Conservation (phyloP, 1,140 invertebrate species). For the Potamilus streckersoni region DNA sequence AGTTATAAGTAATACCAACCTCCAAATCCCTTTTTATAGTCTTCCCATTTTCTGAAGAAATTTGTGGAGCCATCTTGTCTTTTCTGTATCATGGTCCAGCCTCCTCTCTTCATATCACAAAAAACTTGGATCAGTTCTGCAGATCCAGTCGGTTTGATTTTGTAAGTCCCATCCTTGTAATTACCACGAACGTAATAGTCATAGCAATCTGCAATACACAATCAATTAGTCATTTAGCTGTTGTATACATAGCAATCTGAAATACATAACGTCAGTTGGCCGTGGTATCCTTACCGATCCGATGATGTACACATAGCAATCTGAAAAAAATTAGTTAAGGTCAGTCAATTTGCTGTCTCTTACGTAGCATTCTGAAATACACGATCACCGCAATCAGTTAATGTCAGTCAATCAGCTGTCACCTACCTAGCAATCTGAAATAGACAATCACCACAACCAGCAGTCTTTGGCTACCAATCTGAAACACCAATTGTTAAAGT, state of each 20-base stretch:
- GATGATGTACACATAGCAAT: too few species aligned
- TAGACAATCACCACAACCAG: not conserved
- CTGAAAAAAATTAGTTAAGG: not conserved
- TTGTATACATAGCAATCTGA: not conserved
- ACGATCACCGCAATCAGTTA: not conserved
- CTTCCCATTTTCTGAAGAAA: constrained; percentile 92
- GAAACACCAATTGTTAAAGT: not conserved
- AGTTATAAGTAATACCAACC: constrained; percentile 68
- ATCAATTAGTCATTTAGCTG: too few species aligned
- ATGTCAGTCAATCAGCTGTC: not conserved
- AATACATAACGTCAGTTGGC: not conserved
- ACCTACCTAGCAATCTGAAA: not conserved
- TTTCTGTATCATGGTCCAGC: constrained; percentile 88
- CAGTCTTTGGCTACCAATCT: too few species aligned
- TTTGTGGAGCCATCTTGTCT: constrained; percentile 82
- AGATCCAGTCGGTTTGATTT: constrained; percentile 47
- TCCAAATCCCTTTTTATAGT: constrained; percentile 96
- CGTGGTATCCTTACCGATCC: not conserved
- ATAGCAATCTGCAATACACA: constrained; percentile 58
- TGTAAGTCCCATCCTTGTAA: constrained; percentile 44
- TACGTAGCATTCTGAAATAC: not conserved
- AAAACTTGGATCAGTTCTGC: constrained; percentile 69
- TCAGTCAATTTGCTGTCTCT: not conserved
- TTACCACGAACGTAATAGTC: constrained; percentile 51
- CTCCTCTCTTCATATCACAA: constrained; percentile 84